Evolutionary conservation across 2,113 vertebrate species (phyloP).

Genomic region (Lanius collurio): DNA sequence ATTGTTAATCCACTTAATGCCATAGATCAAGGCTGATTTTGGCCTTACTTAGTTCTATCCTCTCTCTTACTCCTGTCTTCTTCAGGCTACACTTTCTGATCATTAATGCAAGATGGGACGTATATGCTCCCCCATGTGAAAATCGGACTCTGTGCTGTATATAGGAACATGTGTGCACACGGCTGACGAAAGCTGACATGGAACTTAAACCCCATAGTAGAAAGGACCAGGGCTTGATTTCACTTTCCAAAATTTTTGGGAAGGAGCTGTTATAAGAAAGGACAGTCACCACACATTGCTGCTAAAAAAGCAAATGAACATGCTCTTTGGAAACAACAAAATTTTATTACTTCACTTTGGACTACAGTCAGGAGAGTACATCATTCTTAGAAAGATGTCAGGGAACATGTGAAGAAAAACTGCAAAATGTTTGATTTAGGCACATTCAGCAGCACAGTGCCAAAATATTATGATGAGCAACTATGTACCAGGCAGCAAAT

Average conservation of each 20-base stretch:
- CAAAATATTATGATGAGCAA: not conserved
- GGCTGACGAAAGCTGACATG: not conserved
- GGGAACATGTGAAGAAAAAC: not conserved
- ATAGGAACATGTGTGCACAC: not conserved
- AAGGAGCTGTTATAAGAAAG: not conserved
- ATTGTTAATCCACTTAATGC: not conserved
- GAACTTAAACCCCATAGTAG: not conserved
- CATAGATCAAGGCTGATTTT: not conserved
- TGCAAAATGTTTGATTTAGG: not conserved
- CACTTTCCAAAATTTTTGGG: not conserved
- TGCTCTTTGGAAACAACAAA: not conserved
- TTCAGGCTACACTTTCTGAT: not conserved
- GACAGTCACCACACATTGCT: not conserved
- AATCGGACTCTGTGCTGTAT: not conserved
- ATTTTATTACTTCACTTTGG: constrained; percentile 32
- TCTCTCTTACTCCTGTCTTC: not conserved
- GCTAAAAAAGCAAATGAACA: not conserved
- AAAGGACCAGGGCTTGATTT: not conserved
- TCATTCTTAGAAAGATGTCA: not conserved
- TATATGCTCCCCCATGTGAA: not conserved
- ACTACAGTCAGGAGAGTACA: not conserved
- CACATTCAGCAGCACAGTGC: not conserved
- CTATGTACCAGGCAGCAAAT: not conserved
- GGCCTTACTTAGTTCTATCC: not conserved
- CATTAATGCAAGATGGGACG: not conserved